Conservation (phyloP, 2,888 invertebrate species). For the Aporophyla lueneburgensis region DNA sequence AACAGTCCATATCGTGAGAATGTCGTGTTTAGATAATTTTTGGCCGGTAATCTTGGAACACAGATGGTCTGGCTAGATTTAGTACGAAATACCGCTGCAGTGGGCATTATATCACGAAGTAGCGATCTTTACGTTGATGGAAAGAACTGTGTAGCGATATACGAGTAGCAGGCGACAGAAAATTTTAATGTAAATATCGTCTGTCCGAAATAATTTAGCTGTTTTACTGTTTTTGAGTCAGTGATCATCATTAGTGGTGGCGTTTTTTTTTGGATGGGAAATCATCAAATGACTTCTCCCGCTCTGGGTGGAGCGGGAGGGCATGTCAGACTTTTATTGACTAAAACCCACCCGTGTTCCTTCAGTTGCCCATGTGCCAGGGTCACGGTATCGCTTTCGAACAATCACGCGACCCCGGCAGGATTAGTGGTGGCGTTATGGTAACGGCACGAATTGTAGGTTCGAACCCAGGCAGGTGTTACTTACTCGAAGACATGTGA, state of each 20-base stretch:
- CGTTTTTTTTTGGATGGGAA: no score
- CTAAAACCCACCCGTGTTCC: no score
- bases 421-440: no score
- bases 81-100: not conserved
- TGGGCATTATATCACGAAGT: slow-evolving; percentile 3
- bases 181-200: not conserved
- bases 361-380: no score
- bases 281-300: no score
- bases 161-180: not conserved
- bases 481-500: no score
- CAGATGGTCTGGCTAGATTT: slow-evolving; percentile 22
- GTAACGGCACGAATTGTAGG: no score
- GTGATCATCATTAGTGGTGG: not conserved
- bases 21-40: slow-evolving; percentile 20
- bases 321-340: no score
- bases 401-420: no score
- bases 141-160: not conserved
- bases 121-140: not conserved
- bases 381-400: no score
- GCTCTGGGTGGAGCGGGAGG: no score
- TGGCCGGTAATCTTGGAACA: slow-evolving; percentile 1
- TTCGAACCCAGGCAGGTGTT: no score
- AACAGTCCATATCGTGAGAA: slow-evolving; percentile 14
- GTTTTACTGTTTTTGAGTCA: not conserved
- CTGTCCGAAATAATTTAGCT: not conserved